Base-by-base conservation (phyloP, 1,140 invertebrate species). In the Aphelenchoides fujianensis region DNA sequence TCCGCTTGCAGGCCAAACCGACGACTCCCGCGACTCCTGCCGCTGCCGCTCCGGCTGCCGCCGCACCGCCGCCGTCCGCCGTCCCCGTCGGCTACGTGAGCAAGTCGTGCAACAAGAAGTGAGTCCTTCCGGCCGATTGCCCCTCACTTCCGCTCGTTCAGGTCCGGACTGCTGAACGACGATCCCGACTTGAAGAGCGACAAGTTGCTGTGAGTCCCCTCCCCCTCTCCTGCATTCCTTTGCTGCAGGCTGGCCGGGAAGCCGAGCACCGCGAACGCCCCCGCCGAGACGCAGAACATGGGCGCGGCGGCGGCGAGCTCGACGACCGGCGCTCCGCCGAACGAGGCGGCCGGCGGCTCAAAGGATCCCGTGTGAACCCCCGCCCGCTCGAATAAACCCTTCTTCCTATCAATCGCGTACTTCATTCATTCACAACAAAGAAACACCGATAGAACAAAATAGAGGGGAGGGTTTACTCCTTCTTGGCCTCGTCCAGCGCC, bases 171-270 rank as follows among this genome's bases (percentile, higher is more conserved):
- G 41, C 23, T 48, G 41, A 48, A 48, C 41, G 41, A 48, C 23
- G 41, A 48, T 48, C 41, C 41, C 41, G 41, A 48, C 23, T 48
- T 48, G 41, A 48, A 48, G 23, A 48, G 41, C 41, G 41, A 48
- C 41, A 48, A 48, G 41, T 16, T 48, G 23, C 12, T 48, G 41
- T 48, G 23, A 23, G 41, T 48, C 12, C 23, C 41, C 12, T 48
- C 23, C 41, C 12, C 12, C 41, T 48, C 12, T 48, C 23, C 41
- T 48, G 41, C 23, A 16, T 48, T 23, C 12, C 41, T 12, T 48
- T 48, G 41, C 41, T 48, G 41, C 41, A 48, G 41, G 23, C 41
- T 23, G 23, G 41, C 12, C 41, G 41, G 12, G 23, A 23, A 23
- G 23, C 12, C 41, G 41, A 23, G 12, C 23, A 48, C 12, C 23